Evolutionary conservation across 1,140 invertebrate species (phyloP).

Genomic region (Popillia japonica): DNA sequence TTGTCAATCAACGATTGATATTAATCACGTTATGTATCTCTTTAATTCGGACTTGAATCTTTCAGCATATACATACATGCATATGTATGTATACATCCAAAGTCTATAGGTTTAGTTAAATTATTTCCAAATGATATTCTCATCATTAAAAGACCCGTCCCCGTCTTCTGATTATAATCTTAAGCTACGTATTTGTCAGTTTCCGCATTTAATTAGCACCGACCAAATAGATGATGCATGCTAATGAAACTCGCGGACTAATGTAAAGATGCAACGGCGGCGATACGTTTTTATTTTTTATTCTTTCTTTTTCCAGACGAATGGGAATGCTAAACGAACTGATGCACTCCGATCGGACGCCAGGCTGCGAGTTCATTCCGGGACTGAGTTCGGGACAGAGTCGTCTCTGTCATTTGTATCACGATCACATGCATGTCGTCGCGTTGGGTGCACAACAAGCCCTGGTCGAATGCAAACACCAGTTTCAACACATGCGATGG

Average conservation of each 20-base stretch:
- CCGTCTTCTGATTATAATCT: background rate
- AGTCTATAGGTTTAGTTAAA: background rate
- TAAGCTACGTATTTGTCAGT: constrained; percentile 22
- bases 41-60: too few relatives aligned
- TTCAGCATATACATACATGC: background rate
- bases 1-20: background rate
- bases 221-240: background rate
- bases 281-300: constrained; percentile 25
- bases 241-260: background rate
- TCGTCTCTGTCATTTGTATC: constrained; percentile 78
- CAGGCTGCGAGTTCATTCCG: constrained; percentile 54
- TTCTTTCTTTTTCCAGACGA: constrained; percentile 54
- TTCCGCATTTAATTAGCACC: constrained; percentile 25
- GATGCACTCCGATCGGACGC: constrained; percentile 53
- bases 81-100: background rate
- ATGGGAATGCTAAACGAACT: constrained; percentile 58
- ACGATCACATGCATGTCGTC: constrained; percentile 81
- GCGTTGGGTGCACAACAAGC: constrained; percentile 72
- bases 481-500: constrained; percentile 83
- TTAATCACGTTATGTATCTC: background rate
- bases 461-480: constrained; percentile 80
- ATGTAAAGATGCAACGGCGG: background rate
- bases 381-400: constrained; percentile 75
- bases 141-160: background rate
- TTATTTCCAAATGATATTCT: constrained; percentile 1